Evolutionary conservation across 2,113 vertebrate genomes (phyloP), one percentile per base, ranked within the genome.

Genomic region (Oreochromis aureus): DNA sequence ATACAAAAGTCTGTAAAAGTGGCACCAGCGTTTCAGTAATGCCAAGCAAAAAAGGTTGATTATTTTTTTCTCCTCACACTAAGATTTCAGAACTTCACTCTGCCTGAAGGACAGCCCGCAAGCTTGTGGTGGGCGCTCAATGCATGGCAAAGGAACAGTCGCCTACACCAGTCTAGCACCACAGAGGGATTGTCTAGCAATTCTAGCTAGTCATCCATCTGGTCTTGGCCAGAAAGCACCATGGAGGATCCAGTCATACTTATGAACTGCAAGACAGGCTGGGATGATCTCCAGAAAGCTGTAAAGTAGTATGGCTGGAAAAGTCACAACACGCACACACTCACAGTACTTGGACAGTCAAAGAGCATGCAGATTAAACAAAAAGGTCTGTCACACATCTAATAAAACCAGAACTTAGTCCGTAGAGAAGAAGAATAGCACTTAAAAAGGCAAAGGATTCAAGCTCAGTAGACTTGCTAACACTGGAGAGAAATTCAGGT

Each of bases 101-200:
- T 41, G 86, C 82, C 61, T 66, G 34, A 91, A 90, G 71, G 55
- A 81, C 44, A 87, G 86, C 16, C 4, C 39, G 39, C 82, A 89
- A 89, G 91, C 89, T 93, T 89, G 90, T 56, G 80, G 93, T 92
- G 91, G 93, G 94, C n/a, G 86, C 84, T 54, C 56, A 58, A 88
- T 44, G 87, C 85, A 93, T 78, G 78, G 86, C 36, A 87, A 86
- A 88, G 82, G 87, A 92, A 95, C 93, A 91, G 91, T 91, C 92
- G 91, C 95, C 94, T 91, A 92, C 92, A 92, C 89, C 83, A 85
- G 93, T 95, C 95, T 96, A 95, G 95, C 95, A 95, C 95, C 95
- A 90, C 94, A 93, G 95, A 95, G 66, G 92, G 93, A 91, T 56
- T 85, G 93, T 95, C 93, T 94, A 93, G 91, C 87, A 86, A 87